A percentile compares a stretch with the other conserved stretches of the same genome.
These are phyloP conservation scores for Scelioninae gen. 2 DNA, from an alignment of 2,888 invertebrate genomes.

Conservation along the genomic window DNA sequence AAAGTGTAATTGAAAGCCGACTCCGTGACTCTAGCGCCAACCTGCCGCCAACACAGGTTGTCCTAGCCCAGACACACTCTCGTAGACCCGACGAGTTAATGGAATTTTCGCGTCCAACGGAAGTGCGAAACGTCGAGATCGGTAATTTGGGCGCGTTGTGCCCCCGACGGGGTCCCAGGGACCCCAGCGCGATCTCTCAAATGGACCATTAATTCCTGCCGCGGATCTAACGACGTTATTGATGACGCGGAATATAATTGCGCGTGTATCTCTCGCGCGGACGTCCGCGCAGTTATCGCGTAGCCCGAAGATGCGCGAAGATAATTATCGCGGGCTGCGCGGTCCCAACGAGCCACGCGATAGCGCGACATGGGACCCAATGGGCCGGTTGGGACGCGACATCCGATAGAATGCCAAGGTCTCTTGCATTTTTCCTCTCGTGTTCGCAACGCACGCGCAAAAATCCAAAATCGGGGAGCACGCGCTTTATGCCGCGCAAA, in stretches of 20 bases:
- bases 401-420: constrained; percentile 46
- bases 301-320: constrained; percentile 37
- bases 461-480: too few relatives aligned
- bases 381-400: constrained; percentile 32
- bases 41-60: too few relatives aligned
- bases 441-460: too few relatives aligned
- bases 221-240: constrained; percentile 44
- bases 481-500: too few relatives aligned
- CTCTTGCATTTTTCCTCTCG: constrained; percentile 22
- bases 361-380: constrained; percentile 36
- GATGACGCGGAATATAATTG: constrained; percentile 44
- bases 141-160: constrained; percentile 13
- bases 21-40: too few relatives aligned
- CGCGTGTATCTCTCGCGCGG: constrained; percentile 49
- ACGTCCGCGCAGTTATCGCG: constrained; percentile 48
- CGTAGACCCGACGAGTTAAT: background rate
- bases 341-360: constrained; percentile 37
- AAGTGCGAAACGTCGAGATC: constrained; percentile 18
- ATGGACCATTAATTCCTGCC: constrained; percentile 24
- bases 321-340: constrained; percentile 44
- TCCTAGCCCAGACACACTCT: too few relatives aligned
- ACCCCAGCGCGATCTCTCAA: constrained; percentile 20
- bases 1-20: too few relatives aligned
- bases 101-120: background rate
- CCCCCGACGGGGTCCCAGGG: background rate